Conservation (phyloP, 2,888 invertebrate species). For the Ashinkailepas kermadecensis region DNA sequence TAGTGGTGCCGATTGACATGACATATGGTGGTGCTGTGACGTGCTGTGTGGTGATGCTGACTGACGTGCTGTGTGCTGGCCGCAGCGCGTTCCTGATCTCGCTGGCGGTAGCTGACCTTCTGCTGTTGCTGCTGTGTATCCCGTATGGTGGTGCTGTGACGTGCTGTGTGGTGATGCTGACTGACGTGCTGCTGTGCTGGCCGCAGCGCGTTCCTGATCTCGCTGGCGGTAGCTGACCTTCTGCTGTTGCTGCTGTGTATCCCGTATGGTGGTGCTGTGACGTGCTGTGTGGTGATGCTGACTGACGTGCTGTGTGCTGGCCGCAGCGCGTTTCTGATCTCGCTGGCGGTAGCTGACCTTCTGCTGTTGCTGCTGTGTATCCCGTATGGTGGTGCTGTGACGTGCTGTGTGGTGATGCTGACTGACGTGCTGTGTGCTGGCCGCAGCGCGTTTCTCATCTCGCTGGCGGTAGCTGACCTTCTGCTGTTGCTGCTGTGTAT, state of each 20-base stretch:
- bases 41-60: no score
- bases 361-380: constrained; percentile 44
- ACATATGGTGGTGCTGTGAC: no score
- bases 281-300: no score
- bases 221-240: constrained; percentile 45
- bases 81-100: constrained; percentile 35
- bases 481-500: constrained; percentile 44
- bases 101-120: constrained; percentile 45
- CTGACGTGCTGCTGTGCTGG: no score
- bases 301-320: no score
- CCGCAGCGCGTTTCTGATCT: constrained; percentile 34
- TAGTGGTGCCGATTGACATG: constrained; percentile 43
- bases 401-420: no score
- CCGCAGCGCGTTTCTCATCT: constrained; percentile 34
- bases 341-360: constrained; percentile 45
- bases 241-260: constrained; percentile 44
- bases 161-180: no score
- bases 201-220: constrained; percentile 34
- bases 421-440: no score
- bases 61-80: no score
- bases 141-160: no score
- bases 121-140: constrained; percentile 43
- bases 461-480: constrained; percentile 45
- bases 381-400: constrained; percentile 36
- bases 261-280: no score